These are phyloP conservation scores for Pentamera pediparva DNA, from an alignment of 53 echinoderm and acorn worm species.

Conservation along the genomic window DNA sequence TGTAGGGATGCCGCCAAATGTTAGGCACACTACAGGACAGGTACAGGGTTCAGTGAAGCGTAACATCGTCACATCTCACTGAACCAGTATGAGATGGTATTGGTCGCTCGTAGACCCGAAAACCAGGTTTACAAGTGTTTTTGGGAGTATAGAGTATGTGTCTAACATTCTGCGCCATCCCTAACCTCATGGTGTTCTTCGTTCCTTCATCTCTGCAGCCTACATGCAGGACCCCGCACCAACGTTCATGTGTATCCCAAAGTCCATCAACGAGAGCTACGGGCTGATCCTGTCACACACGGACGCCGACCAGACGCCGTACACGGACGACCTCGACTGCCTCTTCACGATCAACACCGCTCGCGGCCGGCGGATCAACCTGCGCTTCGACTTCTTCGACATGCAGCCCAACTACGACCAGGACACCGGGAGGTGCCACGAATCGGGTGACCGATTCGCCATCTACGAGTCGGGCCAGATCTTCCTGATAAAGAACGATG, in stretches of 20 bases:
- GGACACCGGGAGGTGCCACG: slow-evolving; percentile 3
- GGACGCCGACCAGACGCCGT: slow-evolving; percentile 58
- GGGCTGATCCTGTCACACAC: slow-evolving; percentile 68
- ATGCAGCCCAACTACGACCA: slow-evolving; percentile 52
- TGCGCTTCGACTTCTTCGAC: slow-evolving; percentile 87
- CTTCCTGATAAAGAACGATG: slow-evolving; percentile 54
- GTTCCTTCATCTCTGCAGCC: slow-evolving; percentile 33
- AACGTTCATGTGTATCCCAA: slow-evolving; percentile 56
- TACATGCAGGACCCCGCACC: slow-evolving; percentile 73
- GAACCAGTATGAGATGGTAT: no score
- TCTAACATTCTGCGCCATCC: no score
- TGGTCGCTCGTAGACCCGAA: no score
- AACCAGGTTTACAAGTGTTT: no score
- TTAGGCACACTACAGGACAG: no score
- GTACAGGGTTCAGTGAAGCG: no score
- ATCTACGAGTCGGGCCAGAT: slow-evolving; percentile 72
- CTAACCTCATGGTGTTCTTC: not conserved
- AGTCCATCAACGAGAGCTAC: slow-evolving; percentile 66
- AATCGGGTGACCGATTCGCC: slow-evolving; percentile 46
- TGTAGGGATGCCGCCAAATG: no score
- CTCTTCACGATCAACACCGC: slow-evolving; percentile 65
- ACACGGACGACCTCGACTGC: slow-evolving; percentile 59
- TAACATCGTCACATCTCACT: no score
- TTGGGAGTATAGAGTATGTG: no score
- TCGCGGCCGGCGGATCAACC: slow-evolving; percentile 76